A percentile compares a stretch with the other conserved stretches of the same genome.
phyloP scores from a whole-genome alignment of 2,113 vertebrate species.

The human (Homo sapiens) region GRCh38 chr16:47310501-47311000 shows the following conservation, averaged over 20 bases:
- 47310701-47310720: not conserved
- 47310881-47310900: not conserved
- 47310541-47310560: not conserved
- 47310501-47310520: not conserved
- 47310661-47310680: not conserved
- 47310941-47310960: not conserved
- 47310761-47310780: not conserved
- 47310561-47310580: not conserved
- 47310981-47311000: constrained; percentile 34
- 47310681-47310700: not conserved
- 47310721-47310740: not conserved
- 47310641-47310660: not conserved
- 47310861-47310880: not conserved
- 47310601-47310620: not conserved
- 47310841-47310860: not conserved
- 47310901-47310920: not conserved
- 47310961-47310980: not conserved
- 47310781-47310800: not conserved
- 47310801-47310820: not conserved
- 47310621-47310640: not conserved
- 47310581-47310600: not conserved
- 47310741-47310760: not conserved
- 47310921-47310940: not conserved
- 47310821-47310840: not conserved
- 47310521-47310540: not conserved